These are phyloP conservation scores for Apis cerana DNA, from an alignment of 1,140 invertebrate species.

Conservation along the genomic window DNA sequence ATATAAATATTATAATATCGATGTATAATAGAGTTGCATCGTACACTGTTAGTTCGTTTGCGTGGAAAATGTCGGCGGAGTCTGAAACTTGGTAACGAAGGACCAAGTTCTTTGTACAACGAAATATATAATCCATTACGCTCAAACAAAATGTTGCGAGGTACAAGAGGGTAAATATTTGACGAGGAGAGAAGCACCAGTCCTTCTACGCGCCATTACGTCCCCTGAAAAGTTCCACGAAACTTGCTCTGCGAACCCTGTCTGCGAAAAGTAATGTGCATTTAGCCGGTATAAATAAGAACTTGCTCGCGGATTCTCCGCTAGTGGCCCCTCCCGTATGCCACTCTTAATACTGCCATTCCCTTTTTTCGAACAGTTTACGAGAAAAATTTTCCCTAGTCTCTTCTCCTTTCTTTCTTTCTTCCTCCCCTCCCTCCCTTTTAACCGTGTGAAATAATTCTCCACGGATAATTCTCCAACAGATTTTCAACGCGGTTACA, in stretches of 20 bases:
- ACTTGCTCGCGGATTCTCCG: constrained; percentile 53
- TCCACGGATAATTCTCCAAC: background rate
- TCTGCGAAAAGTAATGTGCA: constrained; percentile 57
- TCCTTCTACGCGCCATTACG: constrained; percentile 56
- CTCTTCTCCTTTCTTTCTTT: no score
- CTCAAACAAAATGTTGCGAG: background rate
- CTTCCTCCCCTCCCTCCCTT: background rate
- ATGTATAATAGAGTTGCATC: background rate
- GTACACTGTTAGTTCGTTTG: background rate
- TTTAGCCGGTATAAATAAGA: constrained; percentile 61
- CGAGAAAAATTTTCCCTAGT: constrained; percentile 27
- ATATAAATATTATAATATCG: background rate
- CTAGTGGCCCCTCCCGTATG: constrained; percentile 28
- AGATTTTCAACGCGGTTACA: background rate
- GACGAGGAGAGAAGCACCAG: constrained; percentile 37
- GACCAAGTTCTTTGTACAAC: background rate
- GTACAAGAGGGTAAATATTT: constrained; percentile 54
- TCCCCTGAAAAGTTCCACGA: constrained; percentile 44
- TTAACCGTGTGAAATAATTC: background rate
- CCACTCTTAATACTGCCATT: background rate
- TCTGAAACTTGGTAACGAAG: background rate
- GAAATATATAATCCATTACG: constrained; percentile 13
- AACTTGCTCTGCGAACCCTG: constrained; percentile 42
- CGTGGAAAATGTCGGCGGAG: background rate
- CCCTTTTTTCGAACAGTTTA: constrained; percentile 49